phyloP scores from a whole-genome alignment of 2,888 invertebrate genomes.

The Alsophila aescularia region DNA sequence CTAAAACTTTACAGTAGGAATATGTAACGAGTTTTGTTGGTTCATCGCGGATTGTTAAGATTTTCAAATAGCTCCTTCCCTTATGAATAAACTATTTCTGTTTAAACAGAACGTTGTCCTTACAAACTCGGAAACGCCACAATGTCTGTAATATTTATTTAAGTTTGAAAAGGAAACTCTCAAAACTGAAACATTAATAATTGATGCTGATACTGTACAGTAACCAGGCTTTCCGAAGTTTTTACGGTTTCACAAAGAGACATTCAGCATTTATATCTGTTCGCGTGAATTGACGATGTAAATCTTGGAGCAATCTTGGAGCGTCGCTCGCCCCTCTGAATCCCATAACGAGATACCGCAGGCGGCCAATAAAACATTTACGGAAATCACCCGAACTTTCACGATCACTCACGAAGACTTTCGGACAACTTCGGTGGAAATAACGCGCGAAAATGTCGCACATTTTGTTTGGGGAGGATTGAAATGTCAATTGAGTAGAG shows the following conservation, averaged over 20 bases:
- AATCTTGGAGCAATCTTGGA: slow-evolving; percentile 35
- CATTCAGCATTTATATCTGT: slow-evolving; percentile 24
- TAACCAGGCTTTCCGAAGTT: background rate
- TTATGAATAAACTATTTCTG: background rate
- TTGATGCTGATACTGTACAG: background rate
- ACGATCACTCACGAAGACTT: slow-evolving; percentile 40
- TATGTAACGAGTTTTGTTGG: too few relatives aligned
- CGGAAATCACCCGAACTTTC: slow-evolving; percentile 35
- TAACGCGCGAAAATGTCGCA: slow-evolving; percentile 23
- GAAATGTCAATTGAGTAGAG: slow-evolving; percentile 50
- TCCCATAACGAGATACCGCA: slow-evolving; percentile 44
- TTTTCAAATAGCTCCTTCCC: too few relatives aligned
- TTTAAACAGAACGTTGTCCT: background rate
- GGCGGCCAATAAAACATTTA: slow-evolving; percentile 49
- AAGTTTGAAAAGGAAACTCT: background rate
- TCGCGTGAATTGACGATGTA: slow-evolving; percentile 40
- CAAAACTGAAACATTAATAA: background rate
- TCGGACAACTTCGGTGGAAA: slow-evolving; percentile 17
- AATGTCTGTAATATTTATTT: background rate
- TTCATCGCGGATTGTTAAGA: too few relatives aligned
- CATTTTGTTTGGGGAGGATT: slow-evolving; percentile 42
- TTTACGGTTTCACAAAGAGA: slow-evolving; percentile 8
- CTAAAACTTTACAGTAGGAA: too few relatives aligned
- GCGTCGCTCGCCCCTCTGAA: slow-evolving; percentile 26
- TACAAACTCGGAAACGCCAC: background rate